Conservation (phyloP, 2,888 invertebrate species). For the Eristalis tenax region DNA sequence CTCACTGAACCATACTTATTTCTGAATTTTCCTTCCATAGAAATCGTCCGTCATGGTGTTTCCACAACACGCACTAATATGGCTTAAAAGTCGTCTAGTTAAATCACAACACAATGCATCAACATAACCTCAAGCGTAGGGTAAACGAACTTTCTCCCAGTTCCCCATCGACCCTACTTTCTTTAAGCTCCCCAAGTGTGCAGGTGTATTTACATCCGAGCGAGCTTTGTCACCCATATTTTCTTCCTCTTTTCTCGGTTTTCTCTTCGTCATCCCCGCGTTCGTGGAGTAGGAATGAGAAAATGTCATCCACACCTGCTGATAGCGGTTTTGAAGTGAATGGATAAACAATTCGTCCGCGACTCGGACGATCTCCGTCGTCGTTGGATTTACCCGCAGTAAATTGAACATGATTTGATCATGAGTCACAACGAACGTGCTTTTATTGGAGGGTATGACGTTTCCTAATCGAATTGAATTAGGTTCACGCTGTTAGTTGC, state of each 20-base stretch:
- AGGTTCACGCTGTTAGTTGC: not conserved
- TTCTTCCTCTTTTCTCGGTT: not conserved
- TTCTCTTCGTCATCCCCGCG: not conserved
- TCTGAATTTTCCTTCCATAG: not conserved
- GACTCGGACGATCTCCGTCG: not conserved
- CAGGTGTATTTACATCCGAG: not conserved
- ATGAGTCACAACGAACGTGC: not conserved
- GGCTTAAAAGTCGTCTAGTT: not conserved
- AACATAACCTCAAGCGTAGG: not conserved
- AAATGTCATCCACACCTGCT: not conserved
- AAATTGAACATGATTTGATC: not conserved
- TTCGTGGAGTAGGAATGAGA: not conserved
- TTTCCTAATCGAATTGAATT: not conserved
- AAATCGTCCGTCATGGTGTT: not conserved
- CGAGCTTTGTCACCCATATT: not conserved
- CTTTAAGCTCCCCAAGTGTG: not conserved
- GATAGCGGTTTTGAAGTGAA: not conserved
- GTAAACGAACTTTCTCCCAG: slow-evolving; percentile 43
- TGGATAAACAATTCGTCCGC: not conserved
- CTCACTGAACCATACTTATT: not conserved
- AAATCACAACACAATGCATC: not conserved
- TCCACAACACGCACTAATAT: not conserved
- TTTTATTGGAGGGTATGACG: not conserved
- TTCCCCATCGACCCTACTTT: not conserved
- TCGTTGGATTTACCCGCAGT: not conserved